These are phyloP conservation scores for Bovichtus diacanthus DNA, from an alignment of 2,797 vertebrate species.

Conservation along the genomic window DNA sequence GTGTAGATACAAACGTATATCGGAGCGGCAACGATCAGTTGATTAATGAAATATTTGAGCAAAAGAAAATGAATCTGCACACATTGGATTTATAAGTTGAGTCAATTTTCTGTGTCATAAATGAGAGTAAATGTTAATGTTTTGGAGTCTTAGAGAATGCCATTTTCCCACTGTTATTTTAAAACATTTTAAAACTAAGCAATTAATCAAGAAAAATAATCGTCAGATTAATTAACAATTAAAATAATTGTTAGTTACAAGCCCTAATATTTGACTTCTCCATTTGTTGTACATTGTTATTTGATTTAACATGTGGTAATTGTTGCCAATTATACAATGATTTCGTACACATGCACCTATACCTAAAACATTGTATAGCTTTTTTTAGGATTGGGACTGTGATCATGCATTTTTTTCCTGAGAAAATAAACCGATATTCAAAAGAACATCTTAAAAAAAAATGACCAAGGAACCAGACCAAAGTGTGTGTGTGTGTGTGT, in stretches of 20 bases:
- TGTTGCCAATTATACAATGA: neutral
- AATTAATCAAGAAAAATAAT: neutral
- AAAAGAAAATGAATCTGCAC: no score
- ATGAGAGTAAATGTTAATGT: no score
- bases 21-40: neutral
- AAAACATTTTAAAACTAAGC: neutral
- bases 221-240: neutral
- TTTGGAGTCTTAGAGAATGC: no score
- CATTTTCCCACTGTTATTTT: neutral
- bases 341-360: neutral
- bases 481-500: neutral
- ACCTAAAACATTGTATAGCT: neutral
- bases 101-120: no score
- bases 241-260: neutral
- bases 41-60: no score
- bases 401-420: neutral
- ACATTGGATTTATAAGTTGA: no score
- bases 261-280: neutral
- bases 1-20: neutral
- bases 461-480: slow-evolving; percentile 4
- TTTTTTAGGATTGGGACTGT: neutral
- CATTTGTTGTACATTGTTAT: neutral
- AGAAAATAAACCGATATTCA: slow-evolving; percentile 21
- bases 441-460: slow-evolving; percentile 12
- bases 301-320: neutral